Base-by-base conservation (phyloP, 2,888 invertebrate genomes). In the Cryptops parisi region DNA sequence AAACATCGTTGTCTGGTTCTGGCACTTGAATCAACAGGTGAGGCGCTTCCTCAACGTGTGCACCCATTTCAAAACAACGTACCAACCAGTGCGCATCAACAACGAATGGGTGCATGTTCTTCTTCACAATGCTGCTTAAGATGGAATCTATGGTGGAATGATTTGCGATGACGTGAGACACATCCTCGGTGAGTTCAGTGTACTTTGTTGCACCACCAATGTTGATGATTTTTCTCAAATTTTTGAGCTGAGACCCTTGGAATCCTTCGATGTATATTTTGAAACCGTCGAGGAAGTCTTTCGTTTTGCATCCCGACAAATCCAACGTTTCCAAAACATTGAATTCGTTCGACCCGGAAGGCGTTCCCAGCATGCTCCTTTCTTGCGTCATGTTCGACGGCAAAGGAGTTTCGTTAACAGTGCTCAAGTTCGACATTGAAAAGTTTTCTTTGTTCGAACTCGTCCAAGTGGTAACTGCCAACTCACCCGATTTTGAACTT, bases 261-360 rank as follows among this genome's bases (percentile, higher is more conserved):
- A 84, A 82, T 4, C 84, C 85, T 59, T 77, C 75, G 33, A 84
- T 63, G 62, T 78, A 50, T 57, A 86, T 84, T 69, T 82, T 84
- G 65, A 88, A 91, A 47, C 90, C 90, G 71, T 93, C 91, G 53
- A 93, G 77, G 65, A 89, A 89, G 55, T 79, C 74, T 27, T 87
- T 89, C 57, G 81, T 81, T 64, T 76, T 77, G 64, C 81, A 82
- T 33, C 9, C 72, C 53, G 76, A 77, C 58, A 84, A 71, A 61
- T 82, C 80, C 41, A 82, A 70, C 52, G 57, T 56, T 21, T 67
- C 63, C 17, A 65, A 54, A 21, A 15, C 6, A 15, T 33, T 33
- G 15, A 15, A 6, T 33, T 9, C 33, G 6, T 33, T 33, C 6
- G 33, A 33, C 33, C 15, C 15, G 15, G 6, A 6, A 15, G 15